Percentiles rank a stretch among this genome's conserved stretches.
Conservation (phyloP, 2,113 vertebrate genomes). For the Hipposideros armiger region DNA sequence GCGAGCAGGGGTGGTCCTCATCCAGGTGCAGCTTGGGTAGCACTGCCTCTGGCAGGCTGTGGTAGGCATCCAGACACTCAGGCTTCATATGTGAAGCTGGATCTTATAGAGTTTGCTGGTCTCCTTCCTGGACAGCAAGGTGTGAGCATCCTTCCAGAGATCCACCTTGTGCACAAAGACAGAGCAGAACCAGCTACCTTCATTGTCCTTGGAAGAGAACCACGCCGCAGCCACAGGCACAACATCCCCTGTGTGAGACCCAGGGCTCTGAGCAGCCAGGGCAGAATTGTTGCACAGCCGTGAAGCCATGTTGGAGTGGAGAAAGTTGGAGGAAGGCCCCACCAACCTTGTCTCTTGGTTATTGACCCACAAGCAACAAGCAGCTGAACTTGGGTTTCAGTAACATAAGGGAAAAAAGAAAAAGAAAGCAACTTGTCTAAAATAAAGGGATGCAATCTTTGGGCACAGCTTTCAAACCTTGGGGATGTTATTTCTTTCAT, state of each 20-base stretch:
- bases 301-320: too few relatives aligned
- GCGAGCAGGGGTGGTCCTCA: constrained; percentile 93
- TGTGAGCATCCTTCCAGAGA: constrained; percentile 96
- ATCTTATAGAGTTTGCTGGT: constrained; percentile 98
- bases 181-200: constrained; percentile 96
- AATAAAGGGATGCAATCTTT: not conserved
- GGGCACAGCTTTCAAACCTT: too few relatives aligned
- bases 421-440: not conserved
- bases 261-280: too few relatives aligned
- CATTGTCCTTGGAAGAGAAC: constrained; percentile 89
- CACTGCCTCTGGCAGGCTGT: constrained; percentile 95
- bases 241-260: too few relatives aligned
- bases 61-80: constrained; percentile 95
- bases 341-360: too few relatives aligned
- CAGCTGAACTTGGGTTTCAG: too few relatives aligned
- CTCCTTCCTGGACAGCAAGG: constrained; percentile 96
- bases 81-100: constrained; percentile 98
- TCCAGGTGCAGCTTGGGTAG: constrained; percentile 93
- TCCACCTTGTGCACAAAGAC: constrained; percentile 96
- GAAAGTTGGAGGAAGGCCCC: too few relatives aligned
- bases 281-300: too few relatives aligned
- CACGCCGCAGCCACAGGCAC: constrained; percentile 58
- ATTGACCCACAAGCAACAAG: too few relatives aligned
- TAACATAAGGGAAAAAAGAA: not conserved
- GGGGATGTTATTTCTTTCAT: too few relatives aligned